Conservation (phyloP, 2,888 invertebrate species). For the Patella caerulea region DNA sequence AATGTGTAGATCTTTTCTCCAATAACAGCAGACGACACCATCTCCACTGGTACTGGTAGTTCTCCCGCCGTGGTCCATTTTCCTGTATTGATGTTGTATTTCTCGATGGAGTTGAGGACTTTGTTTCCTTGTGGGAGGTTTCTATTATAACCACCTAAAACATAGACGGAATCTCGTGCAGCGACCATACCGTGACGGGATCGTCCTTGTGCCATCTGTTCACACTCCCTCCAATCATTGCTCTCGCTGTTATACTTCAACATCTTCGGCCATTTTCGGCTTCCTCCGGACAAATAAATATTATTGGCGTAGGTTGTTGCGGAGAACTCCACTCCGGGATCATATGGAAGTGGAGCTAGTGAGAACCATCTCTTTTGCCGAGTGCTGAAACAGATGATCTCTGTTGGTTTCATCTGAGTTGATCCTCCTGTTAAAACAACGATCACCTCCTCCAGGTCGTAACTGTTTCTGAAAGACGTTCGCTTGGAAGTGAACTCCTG, state of each 20-base stretch:
- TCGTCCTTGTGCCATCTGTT: constrained; percentile 53
- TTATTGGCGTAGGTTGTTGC: constrained; percentile 52
- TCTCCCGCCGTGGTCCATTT: constrained; percentile 56
- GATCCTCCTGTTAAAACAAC: constrained; percentile 54
- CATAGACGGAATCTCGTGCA: constrained; percentile 51
- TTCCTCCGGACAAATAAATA: constrained; percentile 59
- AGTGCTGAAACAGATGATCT: constrained; percentile 57
- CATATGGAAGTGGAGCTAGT: constrained; percentile 57
- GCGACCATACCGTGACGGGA: constrained; percentile 59
- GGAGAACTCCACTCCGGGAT: constrained; percentile 59
- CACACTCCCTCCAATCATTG: constrained; percentile 56
- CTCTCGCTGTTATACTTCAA: constrained; percentile 53
- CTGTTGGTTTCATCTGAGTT: constrained; percentile 54
- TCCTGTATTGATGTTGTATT: constrained; percentile 48
- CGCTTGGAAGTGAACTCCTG: constrained; percentile 45
- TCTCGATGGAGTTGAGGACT: constrained; percentile 47
- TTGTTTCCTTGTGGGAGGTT: constrained; percentile 54
- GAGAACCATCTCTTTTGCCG: constrained; percentile 56
- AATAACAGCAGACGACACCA: constrained; percentile 51
- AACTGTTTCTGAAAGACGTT: constrained; percentile 44
- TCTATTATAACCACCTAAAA: constrained; percentile 56
- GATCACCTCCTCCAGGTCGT: constrained; percentile 50
- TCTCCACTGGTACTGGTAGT: constrained; percentile 50
- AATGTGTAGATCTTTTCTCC: constrained; percentile 57
- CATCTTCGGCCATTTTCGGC: constrained; percentile 54